phyloP scores from a whole-genome alignment of 1,140 invertebrate genomes.

The Melipona quadrifasciata region DNA sequence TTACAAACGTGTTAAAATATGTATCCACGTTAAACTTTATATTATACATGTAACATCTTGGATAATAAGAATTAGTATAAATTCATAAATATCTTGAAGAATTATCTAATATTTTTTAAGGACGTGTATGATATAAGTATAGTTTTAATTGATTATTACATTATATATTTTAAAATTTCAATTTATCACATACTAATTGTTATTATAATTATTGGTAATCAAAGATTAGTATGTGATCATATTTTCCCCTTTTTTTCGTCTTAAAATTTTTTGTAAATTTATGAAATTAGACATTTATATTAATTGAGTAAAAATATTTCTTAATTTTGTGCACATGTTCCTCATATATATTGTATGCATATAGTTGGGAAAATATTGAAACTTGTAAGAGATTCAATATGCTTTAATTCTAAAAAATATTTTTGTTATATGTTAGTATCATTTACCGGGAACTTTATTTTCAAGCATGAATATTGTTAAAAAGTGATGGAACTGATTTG shows the following conservation, averaged over 20 bases:
- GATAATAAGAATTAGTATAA: conserved; percentile 9
- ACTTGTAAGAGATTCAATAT: conserved; percentile 7
- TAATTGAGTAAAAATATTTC: conserved; percentile 17
- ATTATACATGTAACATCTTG: conserved; percentile 14
- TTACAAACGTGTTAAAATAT: conserved; percentile 27
- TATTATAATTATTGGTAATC: not conserved
- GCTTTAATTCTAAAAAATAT: conserved; percentile 42
- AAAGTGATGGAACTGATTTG: conserved; percentile 44
- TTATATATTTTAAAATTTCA: conserved; percentile 9
- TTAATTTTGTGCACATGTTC: conserved; percentile 30
- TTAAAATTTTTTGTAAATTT: not conserved
- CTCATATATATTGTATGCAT: not conserved
- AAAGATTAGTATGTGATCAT: not conserved
- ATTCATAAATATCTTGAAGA: not conserved
- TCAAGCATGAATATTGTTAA: conserved; percentile 41
- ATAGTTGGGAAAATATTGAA: conserved; percentile 15
- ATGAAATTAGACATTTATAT: conserved; percentile 1
- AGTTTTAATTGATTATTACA: not conserved
- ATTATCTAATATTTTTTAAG: not conserved
- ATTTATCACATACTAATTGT: conserved; percentile 12
- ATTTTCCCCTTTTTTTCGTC: not conserved
- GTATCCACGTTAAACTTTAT: not conserved
- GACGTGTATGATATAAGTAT: not conserved
- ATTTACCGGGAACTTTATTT: conserved; percentile 28
- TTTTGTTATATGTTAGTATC: conserved; percentile 21